Conservation (phyloP, 35 echinoderm and acorn worm genomes). For the Lytechinus variegatus region DNA sequence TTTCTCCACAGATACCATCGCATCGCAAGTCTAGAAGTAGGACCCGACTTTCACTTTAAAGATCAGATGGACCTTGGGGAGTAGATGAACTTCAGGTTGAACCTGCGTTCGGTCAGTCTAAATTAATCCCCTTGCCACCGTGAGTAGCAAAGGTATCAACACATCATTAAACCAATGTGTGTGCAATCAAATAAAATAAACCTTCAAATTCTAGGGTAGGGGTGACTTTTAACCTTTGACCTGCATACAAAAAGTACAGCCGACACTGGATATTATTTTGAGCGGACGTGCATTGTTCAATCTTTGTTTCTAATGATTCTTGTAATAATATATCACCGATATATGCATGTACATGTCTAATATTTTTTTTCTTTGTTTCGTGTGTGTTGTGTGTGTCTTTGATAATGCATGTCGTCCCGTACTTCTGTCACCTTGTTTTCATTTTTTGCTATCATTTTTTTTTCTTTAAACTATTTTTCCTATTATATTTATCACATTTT, state of each 20-base stretch:
- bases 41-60: too few species aligned
- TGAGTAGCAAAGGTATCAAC: neutral
- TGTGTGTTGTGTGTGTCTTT: too few species aligned
- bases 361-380: too few species aligned
- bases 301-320: neutral
- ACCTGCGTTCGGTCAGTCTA: neutral
- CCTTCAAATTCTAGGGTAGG: neutral
- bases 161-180: neutral
- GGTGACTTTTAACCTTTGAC: neutral
- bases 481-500: too few species aligned
- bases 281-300: neutral
- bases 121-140: neutral
- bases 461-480: too few species aligned
- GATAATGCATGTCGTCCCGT: too few species aligned
- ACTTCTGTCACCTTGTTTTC: too few species aligned
- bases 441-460: too few species aligned
- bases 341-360: too few species aligned
- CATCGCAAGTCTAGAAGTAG: too few species aligned
- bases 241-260: neutral
- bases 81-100: neutral
- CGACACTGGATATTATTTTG: neutral
- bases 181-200: conserved; percentile 6
- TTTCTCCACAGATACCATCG: too few species aligned
- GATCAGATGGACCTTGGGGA: neutral
- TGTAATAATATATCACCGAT: too few species aligned